Conservation (phyloP, 2,113 vertebrate genomes). For the Myrmecobius fasciatus region DNA sequence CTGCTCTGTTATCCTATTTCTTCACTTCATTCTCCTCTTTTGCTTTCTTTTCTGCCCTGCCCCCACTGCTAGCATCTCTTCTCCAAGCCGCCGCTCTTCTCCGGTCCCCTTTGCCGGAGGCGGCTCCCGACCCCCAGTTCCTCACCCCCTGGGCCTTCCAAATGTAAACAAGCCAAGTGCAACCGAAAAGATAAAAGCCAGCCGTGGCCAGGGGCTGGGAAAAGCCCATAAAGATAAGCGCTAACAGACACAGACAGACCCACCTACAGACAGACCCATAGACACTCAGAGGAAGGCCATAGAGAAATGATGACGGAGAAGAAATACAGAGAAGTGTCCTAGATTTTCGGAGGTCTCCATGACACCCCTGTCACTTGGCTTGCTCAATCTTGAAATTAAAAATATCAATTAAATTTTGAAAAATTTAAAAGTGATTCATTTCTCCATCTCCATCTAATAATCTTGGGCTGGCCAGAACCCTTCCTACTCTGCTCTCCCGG, state of each 20-base stretch:
- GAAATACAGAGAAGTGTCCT: not conserved
- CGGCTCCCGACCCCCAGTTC: not conserved
- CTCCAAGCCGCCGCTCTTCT: not conserved
- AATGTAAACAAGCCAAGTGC: constrained; percentile 88
- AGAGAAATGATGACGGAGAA: not conserved
- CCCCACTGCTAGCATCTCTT: not conserved
- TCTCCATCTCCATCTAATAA: not conserved
- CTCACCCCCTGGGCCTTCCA: constrained; percentile 56
- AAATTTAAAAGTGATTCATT: not conserved
- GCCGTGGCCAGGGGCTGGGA: constrained; percentile 88
- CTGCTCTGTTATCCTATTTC: not conserved
- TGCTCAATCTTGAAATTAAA: not conserved
- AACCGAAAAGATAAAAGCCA: constrained; percentile 88
- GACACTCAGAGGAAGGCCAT: not conserved
- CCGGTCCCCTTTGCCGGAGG: not conserved
- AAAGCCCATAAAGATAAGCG: constrained; percentile 96
- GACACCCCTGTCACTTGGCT: not conserved
- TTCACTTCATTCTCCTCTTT: not conserved
- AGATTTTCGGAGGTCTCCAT: not conserved
- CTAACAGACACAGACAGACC: constrained; percentile 80
- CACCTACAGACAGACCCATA: not conserved
- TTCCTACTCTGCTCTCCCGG: not conserved
- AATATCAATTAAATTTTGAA: not conserved
- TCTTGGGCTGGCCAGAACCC: not conserved
- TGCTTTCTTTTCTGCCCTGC: not conserved